Conservation (phyloP, 1,140 invertebrate genomes). For the Belonocnema kinseyi region DNA sequence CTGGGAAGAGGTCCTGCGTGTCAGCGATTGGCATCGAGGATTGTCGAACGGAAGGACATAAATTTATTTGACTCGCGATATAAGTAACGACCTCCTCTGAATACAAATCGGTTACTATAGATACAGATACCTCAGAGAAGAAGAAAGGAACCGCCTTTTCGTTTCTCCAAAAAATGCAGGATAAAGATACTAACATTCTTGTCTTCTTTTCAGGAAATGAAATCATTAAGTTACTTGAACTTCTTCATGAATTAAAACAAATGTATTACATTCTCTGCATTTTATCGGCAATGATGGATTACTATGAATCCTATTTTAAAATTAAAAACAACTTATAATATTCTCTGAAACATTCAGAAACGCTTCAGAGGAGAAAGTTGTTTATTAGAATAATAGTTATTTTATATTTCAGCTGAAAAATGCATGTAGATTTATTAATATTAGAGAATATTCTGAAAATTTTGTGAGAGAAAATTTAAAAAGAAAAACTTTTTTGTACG, state of each 20-base stretch:
- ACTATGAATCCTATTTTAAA: no score
- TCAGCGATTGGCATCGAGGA: conserved; percentile 55
- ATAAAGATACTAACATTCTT: not conserved
- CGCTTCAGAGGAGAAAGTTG: no score
- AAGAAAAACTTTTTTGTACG: no score
- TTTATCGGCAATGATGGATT: no score
- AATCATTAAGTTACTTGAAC: conserved; percentile 18
- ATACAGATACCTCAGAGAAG: conserved; percentile 13
- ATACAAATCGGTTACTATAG: conserved; percentile 31
- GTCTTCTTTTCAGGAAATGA: not conserved
- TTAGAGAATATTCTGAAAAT: no score
- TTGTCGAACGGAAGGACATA: conserved; percentile 46
- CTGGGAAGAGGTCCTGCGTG: conserved; percentile 26
- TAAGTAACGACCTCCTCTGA: conserved; percentile 39
- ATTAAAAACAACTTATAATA: no score
- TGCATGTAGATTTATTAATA: no score
- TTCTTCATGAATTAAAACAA: not conserved
- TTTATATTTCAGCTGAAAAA: no score
- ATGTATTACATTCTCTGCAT: no score
- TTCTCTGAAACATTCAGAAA: no score
- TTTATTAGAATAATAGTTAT: no score
- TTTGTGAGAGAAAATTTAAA: no score
- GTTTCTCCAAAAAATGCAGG: not conserved
- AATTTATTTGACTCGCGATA: conserved; percentile 55
- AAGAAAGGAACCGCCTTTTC: conserved; percentile 11